phyloP scores from a whole-genome alignment of 2,113 vertebrate species.

The Typhlomys cinereus region DNA sequence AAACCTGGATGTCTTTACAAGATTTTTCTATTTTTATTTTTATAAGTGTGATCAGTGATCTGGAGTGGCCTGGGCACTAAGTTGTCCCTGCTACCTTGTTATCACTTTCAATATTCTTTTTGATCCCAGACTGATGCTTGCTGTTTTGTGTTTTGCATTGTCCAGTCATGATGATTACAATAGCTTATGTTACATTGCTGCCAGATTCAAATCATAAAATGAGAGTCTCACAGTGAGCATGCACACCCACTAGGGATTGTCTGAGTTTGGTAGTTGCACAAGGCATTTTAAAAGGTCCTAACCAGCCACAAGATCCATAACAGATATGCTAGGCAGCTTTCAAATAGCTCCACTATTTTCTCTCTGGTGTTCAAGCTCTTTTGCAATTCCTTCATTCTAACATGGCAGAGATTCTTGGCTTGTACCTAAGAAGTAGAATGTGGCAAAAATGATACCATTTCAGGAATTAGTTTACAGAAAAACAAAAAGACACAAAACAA shows the following conservation, averaged over 20 bases:
- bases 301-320: background rate
- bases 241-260: background rate
- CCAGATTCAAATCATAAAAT: background rate
- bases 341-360: background rate
- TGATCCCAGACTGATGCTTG: background rate
- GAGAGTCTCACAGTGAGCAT: background rate
- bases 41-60: background rate
- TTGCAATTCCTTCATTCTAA: background rate
- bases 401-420: background rate
- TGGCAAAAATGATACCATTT: background rate
- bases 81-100: background rate
- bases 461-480: conserved; percentile 2
- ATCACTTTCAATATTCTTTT: background rate
- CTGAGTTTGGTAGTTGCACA: background rate
- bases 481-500: background rate
- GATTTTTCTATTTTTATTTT: conserved; percentile 23
- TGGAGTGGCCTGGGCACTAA: background rate
- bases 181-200: background rate
- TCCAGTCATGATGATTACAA: background rate
- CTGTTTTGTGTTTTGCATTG: background rate
- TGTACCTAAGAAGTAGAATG: background rate
- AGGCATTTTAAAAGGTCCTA: background rate
- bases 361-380: background rate
- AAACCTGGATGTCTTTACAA: conserved; percentile 10
- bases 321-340: background rate